phyloP scores from a whole-genome alignment of 2,888 invertebrate genomes.

The Hirtodrosophila alboralis region DNA sequence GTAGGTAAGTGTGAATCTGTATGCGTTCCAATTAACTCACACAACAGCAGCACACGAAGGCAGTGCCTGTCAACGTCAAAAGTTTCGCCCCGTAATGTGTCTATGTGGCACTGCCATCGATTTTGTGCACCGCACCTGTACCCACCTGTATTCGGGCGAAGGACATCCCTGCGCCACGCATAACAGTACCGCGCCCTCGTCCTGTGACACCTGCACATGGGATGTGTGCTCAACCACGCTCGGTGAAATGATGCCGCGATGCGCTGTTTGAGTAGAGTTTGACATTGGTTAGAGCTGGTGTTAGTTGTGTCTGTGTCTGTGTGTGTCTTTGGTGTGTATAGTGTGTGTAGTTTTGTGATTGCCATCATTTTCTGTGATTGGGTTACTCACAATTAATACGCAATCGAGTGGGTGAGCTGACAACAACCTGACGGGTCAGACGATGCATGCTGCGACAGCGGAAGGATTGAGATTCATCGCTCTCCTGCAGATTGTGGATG shows the following conservation, averaged over 20 bases:
- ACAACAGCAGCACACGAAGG: conserved; percentile 34
- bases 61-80: conserved; percentile 68
- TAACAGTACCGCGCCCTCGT: conserved; percentile 89
- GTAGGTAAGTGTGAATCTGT: conserved; percentile 33
- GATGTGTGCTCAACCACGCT: conserved; percentile 89
- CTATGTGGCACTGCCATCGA: conserved; percentile 54
- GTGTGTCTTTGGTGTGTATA: not conserved
- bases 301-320: conserved; percentile 4
- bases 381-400: conserved; percentile 87
- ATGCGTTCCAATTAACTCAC: conserved; percentile 68
- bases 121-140: conserved; percentile 85
- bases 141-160: conserved; percentile 90
- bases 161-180: conserved; percentile 93
- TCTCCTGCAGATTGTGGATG: conserved; percentile 90
- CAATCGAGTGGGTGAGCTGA: conserved; percentile 88
- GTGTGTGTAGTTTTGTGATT: conserved; percentile 4
- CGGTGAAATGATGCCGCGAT: conserved; percentile 89
- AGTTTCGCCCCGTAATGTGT: conserved; percentile 56
- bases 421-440: conserved; percentile 89
- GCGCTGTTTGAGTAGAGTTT: conserved; percentile 85
- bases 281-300: conserved; percentile 62
- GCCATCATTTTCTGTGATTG: conserved; percentile 24
- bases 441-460: conserved; percentile 90
- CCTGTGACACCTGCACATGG: conserved; percentile 89
- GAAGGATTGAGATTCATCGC: conserved; percentile 89